Base-by-base conservation (phyloP, 2,888 invertebrate genomes). In the Tricholauxania praeusta region DNA sequence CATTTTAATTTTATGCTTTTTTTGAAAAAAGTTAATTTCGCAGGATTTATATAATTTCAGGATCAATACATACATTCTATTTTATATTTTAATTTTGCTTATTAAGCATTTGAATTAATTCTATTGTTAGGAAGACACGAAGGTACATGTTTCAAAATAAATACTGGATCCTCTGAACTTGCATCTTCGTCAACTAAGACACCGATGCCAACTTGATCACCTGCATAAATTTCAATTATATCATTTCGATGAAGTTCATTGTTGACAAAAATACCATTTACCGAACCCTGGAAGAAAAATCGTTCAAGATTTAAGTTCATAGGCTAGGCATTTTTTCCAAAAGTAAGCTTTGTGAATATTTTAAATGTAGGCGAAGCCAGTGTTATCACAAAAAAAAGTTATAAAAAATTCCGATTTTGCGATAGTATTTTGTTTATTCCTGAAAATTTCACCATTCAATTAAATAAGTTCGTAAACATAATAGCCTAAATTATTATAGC, bases 201-300 rank as follows among this genome's bases (percentile, higher is more conserved):
- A 0, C 85, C 86, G 17, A 86, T 78, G 0, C 84, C 80, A 22
- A 85, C 80, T 15, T 65, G 57, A 63, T 84, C 83, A 1, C 81
- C 81, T 7, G 65, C 75, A 4, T 32, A 32, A 0, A 74, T 55
- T 1, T 19, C 55, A 5, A 71, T 17, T 1, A 22, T 68, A 1
- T 22, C 19, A n/a, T 70, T 63, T n/a, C 72, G 60, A 4, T 81
- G 67, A 17, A 67, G 71, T 12, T 6, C 22, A 8, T 72, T 72
- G 71, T 86, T 86, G 4, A 86, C 77, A 63, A 74, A 86, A 2
- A 85, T 77, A 0, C 87, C 87, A 78, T 87, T 87, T 22, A 80
- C 73, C 0, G 86, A 79, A 22, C 80, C 76, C 83, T 86, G 48
- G 1, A 67, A 75, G 73, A 49, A 39, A 67, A 72, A 65, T 68